These are phyloP conservation scores for Eulemur coronatus DNA, from an alignment of 2,797 vertebrate genomes.

Conservation along the genomic window DNA sequence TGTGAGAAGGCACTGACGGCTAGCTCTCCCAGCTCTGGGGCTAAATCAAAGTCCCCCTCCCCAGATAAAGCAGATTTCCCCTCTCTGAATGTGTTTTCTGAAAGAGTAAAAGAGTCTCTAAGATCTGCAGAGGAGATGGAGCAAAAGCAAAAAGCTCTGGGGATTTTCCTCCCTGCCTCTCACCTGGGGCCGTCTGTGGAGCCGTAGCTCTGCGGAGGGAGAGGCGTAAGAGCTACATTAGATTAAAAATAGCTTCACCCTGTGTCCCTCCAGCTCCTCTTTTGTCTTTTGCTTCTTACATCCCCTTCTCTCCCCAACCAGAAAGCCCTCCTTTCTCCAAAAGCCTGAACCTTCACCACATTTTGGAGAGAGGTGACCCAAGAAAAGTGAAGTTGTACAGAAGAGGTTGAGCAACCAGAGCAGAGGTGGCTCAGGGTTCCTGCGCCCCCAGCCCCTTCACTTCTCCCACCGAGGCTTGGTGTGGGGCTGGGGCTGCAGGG, in stretches of 20 bases:
- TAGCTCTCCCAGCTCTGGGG: conserved; percentile 63
- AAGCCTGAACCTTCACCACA: conserved; percentile 40
- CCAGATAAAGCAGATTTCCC: conserved; percentile 84
- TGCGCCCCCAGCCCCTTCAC: background rate
- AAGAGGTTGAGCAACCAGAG: background rate
- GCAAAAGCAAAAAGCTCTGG: conserved; percentile 79
- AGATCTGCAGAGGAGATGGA: background rate
- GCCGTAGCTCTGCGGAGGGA: conserved; percentile 70
- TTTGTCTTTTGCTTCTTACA: conserved; percentile 51
- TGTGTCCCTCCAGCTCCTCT: conserved; percentile 65
- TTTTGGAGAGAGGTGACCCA: conserved; percentile 67
- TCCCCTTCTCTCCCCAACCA: background rate
- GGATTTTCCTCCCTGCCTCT: conserved; percentile 54
- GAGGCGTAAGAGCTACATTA: conserved; percentile 68
- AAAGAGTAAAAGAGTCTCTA: conserved; percentile 85
- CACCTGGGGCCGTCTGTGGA: conserved; percentile 76
- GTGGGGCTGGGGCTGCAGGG: conserved; percentile 39
- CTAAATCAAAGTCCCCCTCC: conserved; percentile 76
- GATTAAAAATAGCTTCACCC: conserved; percentile 64
- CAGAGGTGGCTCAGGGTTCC: background rate
- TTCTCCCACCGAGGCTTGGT: background rate
- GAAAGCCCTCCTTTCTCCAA: conserved; percentile 37
- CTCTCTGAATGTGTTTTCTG: conserved; percentile 51
- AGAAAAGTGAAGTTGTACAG: conserved; percentile 68
- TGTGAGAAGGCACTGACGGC: conserved; percentile 58